These are phyloP conservation scores for Keiferia lycopersicella DNA, from an alignment of 2,888 invertebrate species.

Conservation along the genomic window DNA sequence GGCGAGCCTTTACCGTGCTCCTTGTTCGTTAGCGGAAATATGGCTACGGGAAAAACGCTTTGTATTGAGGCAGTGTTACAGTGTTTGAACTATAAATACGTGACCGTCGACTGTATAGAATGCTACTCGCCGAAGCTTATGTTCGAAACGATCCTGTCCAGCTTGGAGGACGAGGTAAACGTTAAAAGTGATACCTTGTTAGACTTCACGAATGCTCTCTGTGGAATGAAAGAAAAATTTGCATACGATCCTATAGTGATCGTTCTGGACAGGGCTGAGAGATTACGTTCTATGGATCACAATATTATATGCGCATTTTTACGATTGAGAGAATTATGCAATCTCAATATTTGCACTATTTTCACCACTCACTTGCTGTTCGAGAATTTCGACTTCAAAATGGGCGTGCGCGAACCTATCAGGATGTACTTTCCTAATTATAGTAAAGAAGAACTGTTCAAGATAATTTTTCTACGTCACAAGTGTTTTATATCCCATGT, in stretches of 20 bases:
- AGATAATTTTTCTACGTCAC: constrained; percentile 68
- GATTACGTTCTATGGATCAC: constrained; percentile 87
- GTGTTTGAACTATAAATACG: constrained; percentile 80
- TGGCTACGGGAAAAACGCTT: constrained; percentile 91
- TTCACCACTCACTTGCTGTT: constrained; percentile 89
- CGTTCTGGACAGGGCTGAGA: constrained; percentile 91
- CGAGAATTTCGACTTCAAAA: constrained; percentile 89
- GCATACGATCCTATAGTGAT: constrained; percentile 79
- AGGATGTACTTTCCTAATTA: constrained; percentile 91
- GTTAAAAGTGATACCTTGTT: constrained; percentile 85
- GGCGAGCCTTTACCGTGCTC: constrained; percentile 85
- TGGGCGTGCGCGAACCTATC: constrained; percentile 86
- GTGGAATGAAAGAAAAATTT: constrained; percentile 48
- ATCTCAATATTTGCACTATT: constrained; percentile 86
- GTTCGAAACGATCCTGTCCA: constrained; percentile 87
- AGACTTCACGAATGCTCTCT: constrained; percentile 82
- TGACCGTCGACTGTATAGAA: constrained; percentile 90
- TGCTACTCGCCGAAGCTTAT: constrained; percentile 89
- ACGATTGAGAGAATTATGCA: constrained; percentile 87
- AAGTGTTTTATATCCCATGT: constrained; percentile 59
- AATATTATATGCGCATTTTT: constrained; percentile 88
- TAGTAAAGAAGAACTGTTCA: constrained; percentile 84
- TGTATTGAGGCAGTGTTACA: constrained; percentile 83
- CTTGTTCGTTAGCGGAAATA: constrained; percentile 90
- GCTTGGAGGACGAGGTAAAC: constrained; percentile 71